Percentiles rank a stretch among this genome's conserved stretches.
Conservation (phyloP, 2,797 vertebrate species). For the Eutrigla gurnardus region DNA sequence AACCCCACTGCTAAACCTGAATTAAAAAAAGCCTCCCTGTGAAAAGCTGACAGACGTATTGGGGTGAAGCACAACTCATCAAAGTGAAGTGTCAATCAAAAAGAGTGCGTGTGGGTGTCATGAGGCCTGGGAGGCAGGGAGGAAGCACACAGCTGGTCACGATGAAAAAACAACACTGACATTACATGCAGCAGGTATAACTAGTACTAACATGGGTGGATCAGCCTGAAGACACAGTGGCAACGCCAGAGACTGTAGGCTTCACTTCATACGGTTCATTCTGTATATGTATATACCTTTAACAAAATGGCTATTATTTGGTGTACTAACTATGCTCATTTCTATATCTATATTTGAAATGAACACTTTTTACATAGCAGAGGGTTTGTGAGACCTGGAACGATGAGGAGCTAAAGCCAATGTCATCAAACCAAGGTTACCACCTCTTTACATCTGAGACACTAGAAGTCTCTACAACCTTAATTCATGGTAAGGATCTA, state of each 20-base stretch:
- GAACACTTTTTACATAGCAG: too few relatives aligned
- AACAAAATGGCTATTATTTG: not conserved
- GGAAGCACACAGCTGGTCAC: conserved; percentile 74
- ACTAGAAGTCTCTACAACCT: not conserved
- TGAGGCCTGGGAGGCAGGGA: conserved; percentile 72
- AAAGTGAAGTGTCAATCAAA: conserved; percentile 74
- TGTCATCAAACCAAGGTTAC: not conserved
- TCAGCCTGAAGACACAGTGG: conserved; percentile 16
- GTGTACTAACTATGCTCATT: not conserved
- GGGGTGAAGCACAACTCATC: conserved; percentile 65
- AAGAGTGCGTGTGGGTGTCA: conserved; percentile 38
- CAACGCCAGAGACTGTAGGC: not conserved
- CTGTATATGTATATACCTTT: not conserved
- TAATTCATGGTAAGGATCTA: not conserved
- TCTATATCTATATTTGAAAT: too few relatives aligned
- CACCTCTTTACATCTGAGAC: not conserved
- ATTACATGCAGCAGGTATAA: conserved; percentile 61
- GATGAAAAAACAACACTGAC: conserved; percentile 66
- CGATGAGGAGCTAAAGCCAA: not conserved
- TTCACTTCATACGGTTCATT: not conserved
- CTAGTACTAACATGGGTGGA: conserved; percentile 65
- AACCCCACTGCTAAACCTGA: conserved; percentile 11
- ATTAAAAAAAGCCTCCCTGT: conserved; percentile 21
- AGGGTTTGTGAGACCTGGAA: not conserved
- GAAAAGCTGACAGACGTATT: conserved; percentile 74